phyloP scores from a whole-genome alignment of 2,888 invertebrate genomes.

The Neocrepidodera transversa region DNA sequence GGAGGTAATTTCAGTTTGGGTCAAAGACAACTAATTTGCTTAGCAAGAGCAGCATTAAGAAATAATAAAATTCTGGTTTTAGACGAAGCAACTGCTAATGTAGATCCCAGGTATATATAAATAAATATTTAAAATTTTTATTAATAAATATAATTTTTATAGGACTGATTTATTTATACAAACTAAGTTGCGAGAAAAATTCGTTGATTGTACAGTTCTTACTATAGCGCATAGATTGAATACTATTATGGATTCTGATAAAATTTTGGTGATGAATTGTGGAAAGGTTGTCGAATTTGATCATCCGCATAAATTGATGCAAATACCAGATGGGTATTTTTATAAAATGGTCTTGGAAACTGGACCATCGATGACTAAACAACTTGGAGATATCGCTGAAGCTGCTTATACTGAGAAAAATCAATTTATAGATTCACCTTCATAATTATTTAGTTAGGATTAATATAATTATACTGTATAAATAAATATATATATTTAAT shows the following conservation, averaged over 20 bases:
- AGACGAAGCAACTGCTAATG: slow-evolving; percentile 92
- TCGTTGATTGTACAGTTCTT: slow-evolving; percentile 77
- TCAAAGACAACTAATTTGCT: slow-evolving; percentile 84
- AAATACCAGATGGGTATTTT: slow-evolving; percentile 68
- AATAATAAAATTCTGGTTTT: slow-evolving; percentile 81
- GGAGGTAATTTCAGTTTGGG: slow-evolving; percentile 87
- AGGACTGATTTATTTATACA: slow-evolving; percentile 77
- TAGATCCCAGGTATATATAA: slow-evolving; percentile 74
- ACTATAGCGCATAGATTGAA: slow-evolving; percentile 61
- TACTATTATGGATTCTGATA: slow-evolving; percentile 61
- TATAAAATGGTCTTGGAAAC: slow-evolving; percentile 74
- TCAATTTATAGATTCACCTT: not conserved
- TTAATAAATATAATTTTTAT: not conserved
- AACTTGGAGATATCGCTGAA: slow-evolving; percentile 48
- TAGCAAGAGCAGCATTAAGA: slow-evolving; percentile 83
- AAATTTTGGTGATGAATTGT: slow-evolving; percentile 80
- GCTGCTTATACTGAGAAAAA: slow-evolving; percentile 35
- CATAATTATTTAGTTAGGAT: not conserved
- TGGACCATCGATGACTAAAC: slow-evolving; percentile 59
- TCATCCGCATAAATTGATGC: slow-evolving; percentile 74
- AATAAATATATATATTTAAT: no score
- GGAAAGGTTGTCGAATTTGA: slow-evolving; percentile 79
- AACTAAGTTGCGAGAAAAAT: slow-evolving; percentile 75
- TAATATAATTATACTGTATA: no score
- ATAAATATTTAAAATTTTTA: not conserved